These are phyloP conservation scores for Psittacara wagleri DNA, from an alignment of 2,113 vertebrate species.

Conservation along the genomic window DNA sequence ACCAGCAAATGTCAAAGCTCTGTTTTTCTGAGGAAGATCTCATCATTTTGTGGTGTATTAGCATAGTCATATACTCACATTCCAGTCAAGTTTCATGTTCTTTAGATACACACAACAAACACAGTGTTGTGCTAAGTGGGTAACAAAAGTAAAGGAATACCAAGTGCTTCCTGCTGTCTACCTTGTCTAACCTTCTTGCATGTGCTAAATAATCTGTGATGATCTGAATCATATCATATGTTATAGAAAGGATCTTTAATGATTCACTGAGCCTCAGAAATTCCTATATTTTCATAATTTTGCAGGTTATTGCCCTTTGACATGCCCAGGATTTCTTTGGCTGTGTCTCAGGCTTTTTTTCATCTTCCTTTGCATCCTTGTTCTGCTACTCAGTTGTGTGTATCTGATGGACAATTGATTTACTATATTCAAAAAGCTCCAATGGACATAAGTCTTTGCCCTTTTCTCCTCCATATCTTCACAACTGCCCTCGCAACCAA, in stretches of 20 bases:
- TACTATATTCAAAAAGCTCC: background rate
- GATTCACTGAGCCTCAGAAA: background rate
- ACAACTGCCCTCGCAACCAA: background rate
- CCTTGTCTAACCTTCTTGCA: background rate
- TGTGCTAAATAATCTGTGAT: background rate
- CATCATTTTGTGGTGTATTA: background rate
- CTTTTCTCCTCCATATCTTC: background rate
- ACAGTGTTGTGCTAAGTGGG: rapidly evolving
- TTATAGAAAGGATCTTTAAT: background rate
- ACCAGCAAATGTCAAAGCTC: background rate
- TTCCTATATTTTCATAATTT: background rate
- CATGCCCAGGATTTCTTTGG: background rate
- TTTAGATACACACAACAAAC: background rate
- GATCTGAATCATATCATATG: background rate
- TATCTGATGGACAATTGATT: background rate
- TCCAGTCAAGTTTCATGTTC: background rate
- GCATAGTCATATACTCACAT: background rate
- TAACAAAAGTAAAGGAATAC: background rate
- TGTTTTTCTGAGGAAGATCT: background rate
- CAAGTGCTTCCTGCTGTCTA: background rate
- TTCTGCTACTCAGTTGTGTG: background rate
- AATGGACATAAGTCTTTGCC: background rate
- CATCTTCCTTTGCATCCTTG: background rate
- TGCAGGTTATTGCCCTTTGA: background rate
- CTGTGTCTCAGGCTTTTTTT: background rate